Evolutionary conservation across 2,797 vertebrate species (phyloP), one percentile per base, ranked within the genome.

Genomic region (Spinus pinus): DNA sequence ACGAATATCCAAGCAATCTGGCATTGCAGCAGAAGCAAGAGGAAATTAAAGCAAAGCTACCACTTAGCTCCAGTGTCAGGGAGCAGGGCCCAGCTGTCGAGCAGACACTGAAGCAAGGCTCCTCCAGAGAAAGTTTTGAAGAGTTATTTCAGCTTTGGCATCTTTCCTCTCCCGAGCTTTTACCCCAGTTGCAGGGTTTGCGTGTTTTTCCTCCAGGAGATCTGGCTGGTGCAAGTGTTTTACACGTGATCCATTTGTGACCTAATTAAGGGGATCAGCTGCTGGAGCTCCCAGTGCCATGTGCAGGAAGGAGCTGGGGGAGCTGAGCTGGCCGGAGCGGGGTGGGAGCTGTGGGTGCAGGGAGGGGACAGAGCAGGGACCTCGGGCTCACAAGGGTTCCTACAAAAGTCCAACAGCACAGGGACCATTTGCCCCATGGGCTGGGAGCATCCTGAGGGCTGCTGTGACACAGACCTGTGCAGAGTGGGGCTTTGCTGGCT

Each of bases 251-350:
- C 60, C 49, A 13, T 87, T 90, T 5, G 16, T 97, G 96, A 95
- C 95, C 96, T 94, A 96, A 96, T 96, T 95, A 95, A 82, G 57
- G 81, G 88, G 94, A 96, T 95, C 93, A 95, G 93, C 82, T 94
- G 79, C 87, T 64, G 2, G n/a, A 69, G 80, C 87, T 93, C 41
- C 87, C 82, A 10, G 88, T 14, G 78, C 69, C 27, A 62, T 25
- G 71, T 30, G 70, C 13, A 0, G 57, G 25, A 10, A 8, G 23
- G 62, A 72, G 67, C 42, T 18, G 65, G 35, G 64, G 49, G 47
- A 73, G 5, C 56, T 7, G 77, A 64, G 35, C 65, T 57, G 3
- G 56, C n/a, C 1, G 1, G 37, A 39, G 53, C 2, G 1, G 86
- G 10, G 22, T 31, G 86, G 70, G 51, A 33, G 47, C 33, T 50